Percentiles rank a stretch among this genome's conserved stretches.
phyloP scores from a whole-genome alignment of 2,888 invertebrate genomes.

The Zeuzera pyrina region DNA sequence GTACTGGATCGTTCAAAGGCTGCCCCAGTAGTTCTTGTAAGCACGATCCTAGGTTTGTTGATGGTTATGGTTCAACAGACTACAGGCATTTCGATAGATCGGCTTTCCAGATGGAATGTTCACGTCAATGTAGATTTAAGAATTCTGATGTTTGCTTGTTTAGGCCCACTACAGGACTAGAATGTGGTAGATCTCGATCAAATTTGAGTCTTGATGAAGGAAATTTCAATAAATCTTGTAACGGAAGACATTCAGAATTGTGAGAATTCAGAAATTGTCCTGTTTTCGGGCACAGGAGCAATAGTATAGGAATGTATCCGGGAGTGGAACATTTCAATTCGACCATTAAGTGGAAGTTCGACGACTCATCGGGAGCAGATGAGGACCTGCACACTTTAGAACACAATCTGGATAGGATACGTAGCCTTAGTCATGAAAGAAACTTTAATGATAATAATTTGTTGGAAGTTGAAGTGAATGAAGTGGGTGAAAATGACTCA shows the following conservation, averaged over 20 bases:
- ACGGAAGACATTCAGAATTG: slow-evolving; percentile 66
- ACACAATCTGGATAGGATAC: slow-evolving; percentile 64
- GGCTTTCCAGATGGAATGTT: slow-evolving; percentile 65
- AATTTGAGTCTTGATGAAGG: slow-evolving; percentile 66
- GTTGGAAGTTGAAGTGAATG: slow-evolving; percentile 62
- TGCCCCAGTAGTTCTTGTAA: slow-evolving; percentile 53
- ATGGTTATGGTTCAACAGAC: slow-evolving; percentile 53
- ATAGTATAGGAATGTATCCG: slow-evolving; percentile 63
- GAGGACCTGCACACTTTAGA: slow-evolving; percentile 57
- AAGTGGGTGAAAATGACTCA: slow-evolving; percentile 43
- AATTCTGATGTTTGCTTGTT: slow-evolving; percentile 64
- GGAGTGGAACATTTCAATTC: slow-evolving; percentile 66
- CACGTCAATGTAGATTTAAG: slow-evolving; percentile 61
- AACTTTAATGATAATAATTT: slow-evolving; percentile 55
- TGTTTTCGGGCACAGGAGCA: slow-evolving; percentile 69
- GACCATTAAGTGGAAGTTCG: slow-evolving; percentile 65
- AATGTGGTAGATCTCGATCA: slow-evolving; percentile 61
- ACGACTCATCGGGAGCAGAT: slow-evolving; percentile 46
- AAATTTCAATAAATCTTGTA: slow-evolving; percentile 61
- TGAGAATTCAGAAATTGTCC: slow-evolving; percentile 69
- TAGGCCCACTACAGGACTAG: slow-evolving; percentile 49
- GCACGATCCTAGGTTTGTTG: slow-evolving; percentile 58
- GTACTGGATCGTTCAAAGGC: slow-evolving; percentile 63
- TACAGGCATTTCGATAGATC: slow-evolving; percentile 59
- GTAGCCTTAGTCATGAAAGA: slow-evolving; percentile 60